Evolutionary conservation across 2,113 vertebrate species (phyloP).

Genomic region (Odocoileus hemionus): DNA sequence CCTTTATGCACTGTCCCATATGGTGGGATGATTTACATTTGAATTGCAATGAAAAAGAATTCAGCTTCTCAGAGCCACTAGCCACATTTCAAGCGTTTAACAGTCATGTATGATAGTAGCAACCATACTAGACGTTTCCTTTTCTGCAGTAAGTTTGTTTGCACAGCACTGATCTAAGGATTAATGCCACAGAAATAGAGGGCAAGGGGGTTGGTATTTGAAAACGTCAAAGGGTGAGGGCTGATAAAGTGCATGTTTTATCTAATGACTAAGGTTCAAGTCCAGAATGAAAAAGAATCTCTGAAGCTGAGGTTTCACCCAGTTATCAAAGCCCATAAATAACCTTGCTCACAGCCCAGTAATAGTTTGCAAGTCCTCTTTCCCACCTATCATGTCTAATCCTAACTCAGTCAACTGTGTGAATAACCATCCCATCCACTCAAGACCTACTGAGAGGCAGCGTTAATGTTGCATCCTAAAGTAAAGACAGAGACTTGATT

Average conservation of each 20-base stretch:
- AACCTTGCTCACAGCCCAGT: not conserved
- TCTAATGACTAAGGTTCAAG: not conserved
- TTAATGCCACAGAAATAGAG: not conserved
- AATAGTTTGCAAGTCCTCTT: not conserved
- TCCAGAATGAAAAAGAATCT: not conserved
- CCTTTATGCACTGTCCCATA: too few relatives aligned
- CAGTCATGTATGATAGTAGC: not conserved
- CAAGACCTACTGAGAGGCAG: not conserved
- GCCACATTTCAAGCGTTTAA: not conserved
- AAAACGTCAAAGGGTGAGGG: not conserved
- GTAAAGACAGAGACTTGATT: not conserved
- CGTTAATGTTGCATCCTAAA: fast-evolving
- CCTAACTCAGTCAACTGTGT: not conserved
- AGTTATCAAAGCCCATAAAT: not conserved
- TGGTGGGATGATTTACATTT: not conserved
- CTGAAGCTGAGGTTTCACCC: not conserved
- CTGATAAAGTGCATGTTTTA: not conserved
- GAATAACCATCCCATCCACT: not conserved
- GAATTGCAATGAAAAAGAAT: not conserved
- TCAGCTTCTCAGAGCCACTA: not conserved
- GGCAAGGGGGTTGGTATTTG: not conserved
- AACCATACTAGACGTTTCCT: not conserved
- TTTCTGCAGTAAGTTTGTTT: not conserved
- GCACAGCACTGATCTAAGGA: not conserved
- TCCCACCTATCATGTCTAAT: not conserved